These are phyloP conservation scores for Drosophila equinoxialis DNA, from an alignment of 1,140 invertebrate species.

Conservation along the genomic window DNA sequence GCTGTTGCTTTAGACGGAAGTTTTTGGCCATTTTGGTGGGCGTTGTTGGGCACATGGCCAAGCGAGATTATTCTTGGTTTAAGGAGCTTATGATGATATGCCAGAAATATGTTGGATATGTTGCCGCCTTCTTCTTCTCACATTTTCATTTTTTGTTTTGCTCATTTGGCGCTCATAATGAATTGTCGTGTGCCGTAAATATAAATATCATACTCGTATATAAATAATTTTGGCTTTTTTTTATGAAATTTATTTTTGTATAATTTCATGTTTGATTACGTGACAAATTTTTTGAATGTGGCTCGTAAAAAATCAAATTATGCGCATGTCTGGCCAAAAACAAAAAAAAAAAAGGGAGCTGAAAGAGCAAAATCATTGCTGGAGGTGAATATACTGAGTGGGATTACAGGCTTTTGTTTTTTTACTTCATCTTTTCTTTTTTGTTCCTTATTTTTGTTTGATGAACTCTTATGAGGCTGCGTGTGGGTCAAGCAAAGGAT, in stretches of 20 bases:
- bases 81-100: constrained; percentile 38
- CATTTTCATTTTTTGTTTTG: constrained; percentile 19
- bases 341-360: background rate
- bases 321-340: constrained; percentile 15
- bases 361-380: constrained; percentile 22
- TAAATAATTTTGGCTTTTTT: constrained; percentile 40
- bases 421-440: background rate
- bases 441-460: constrained; percentile 5
- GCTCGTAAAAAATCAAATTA: constrained; percentile 32
- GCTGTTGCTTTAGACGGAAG: constrained; percentile 26
- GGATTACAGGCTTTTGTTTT: background rate
- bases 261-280: constrained; percentile 64
- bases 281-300: constrained; percentile 55
- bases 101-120: constrained; percentile 32
- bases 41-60: constrained; percentile 29
- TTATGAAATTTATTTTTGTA: constrained; percentile 55
- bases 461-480: constrained; percentile 12
- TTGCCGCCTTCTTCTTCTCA: constrained; percentile 6
- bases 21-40: constrained; percentile 13
- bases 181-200: constrained; percentile 60
- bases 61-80: constrained; percentile 25
- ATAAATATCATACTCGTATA: constrained; percentile 47
- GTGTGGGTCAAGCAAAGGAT: constrained; percentile 25
- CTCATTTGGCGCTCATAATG: constrained; percentile 33
- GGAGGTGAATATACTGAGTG: constrained; percentile 16